phyloP scores from a whole-genome alignment of 2,888 invertebrate species.

The Notodonta ziczac region DNA sequence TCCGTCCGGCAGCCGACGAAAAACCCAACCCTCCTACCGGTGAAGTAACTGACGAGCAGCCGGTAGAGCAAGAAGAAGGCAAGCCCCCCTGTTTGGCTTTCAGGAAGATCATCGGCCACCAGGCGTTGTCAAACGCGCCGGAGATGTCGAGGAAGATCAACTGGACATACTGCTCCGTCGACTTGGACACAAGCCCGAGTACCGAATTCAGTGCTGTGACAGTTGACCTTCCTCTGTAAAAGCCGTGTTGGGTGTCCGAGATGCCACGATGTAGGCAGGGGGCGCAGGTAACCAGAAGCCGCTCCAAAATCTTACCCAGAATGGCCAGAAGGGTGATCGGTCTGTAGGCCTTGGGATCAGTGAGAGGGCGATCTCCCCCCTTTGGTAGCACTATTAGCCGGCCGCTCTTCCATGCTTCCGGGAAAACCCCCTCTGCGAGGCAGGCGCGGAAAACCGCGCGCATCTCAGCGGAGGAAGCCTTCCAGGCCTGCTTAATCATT shows the following conservation, averaged over 20 bases:
- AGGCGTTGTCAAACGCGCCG: conserved; percentile 48
- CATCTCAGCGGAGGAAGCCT: conserved; percentile 20
- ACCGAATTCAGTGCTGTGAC: conserved; percentile 29
- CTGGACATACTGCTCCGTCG: conserved; percentile 28
- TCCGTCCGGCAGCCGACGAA: conserved; percentile 18
- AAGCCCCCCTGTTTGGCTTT: conserved; percentile 34
- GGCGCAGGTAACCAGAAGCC: conserved; percentile 28
- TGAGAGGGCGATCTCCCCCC: conserved; percentile 27
- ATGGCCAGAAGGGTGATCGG: conserved; percentile 43
- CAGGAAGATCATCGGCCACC: conserved; percentile 49
- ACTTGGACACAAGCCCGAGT: background rate
- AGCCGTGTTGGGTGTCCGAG: conserved; percentile 43
- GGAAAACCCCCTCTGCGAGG: conserved; percentile 34
- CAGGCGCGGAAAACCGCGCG: conserved; percentile 19
- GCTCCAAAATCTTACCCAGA: conserved; percentile 45
- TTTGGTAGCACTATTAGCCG: conserved; percentile 37
- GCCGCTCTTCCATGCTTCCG: conserved; percentile 37
- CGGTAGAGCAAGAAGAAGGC: conserved; percentile 37
- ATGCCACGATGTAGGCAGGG: conserved; percentile 12
- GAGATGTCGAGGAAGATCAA: conserved; percentile 42
- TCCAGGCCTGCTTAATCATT: conserved; percentile 32
- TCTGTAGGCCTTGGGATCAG: conserved; percentile 40
- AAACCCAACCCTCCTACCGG: conserved; percentile 22
- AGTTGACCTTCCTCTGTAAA: conserved; percentile 38
- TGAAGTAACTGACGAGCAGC: conserved; percentile 38